phyloP scores from a whole-genome alignment of 2,888 invertebrate genomes.

The Lithophane socia region DNA sequence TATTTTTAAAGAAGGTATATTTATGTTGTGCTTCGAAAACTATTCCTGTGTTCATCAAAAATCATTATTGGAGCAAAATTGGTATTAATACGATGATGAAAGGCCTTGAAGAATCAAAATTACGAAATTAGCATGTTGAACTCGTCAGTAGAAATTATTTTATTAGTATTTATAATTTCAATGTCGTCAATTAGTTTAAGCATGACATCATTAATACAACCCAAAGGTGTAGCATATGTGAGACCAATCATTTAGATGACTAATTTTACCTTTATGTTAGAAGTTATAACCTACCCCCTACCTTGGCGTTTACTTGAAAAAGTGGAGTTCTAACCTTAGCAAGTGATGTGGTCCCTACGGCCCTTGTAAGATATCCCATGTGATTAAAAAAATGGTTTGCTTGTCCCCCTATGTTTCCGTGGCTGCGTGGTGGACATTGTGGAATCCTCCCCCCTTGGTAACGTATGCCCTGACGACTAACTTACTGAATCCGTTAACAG shows the following conservation, averaged over 20 bases:
- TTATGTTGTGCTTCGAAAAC: constrained; percentile 58
- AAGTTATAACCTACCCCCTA: constrained; percentile 84
- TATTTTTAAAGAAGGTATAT: constrained; percentile 39
- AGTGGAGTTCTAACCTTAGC: constrained; percentile 75
- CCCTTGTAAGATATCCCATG: constrained; percentile 72
- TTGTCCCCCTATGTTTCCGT: constrained; percentile 88
- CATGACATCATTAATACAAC: constrained; percentile 78
- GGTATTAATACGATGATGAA: neutral
- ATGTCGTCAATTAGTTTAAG: constrained; percentile 75
- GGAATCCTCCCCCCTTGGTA: constrained; percentile 81
- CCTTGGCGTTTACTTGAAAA: constrained; percentile 85
- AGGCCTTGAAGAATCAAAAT: constrained; percentile 26
- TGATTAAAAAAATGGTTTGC: constrained; percentile 86
- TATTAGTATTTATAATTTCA: constrained; percentile 63
- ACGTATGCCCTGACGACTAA: constrained; percentile 85
- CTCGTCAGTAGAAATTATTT: constrained; percentile 49
- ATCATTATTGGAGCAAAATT: constrained; percentile 9
- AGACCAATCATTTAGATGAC: constrained; percentile 73
- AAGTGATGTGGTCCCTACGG: constrained; percentile 56
- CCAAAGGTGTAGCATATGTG: constrained; percentile 87
- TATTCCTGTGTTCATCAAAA: constrained; percentile 25
- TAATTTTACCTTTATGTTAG: constrained; percentile 75
- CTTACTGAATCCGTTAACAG: constrained; percentile 89
- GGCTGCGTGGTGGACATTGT: constrained; percentile 83
- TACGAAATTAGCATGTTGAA: constrained; percentile 44